These are phyloP conservation scores for Agonopterix alstromeriana DNA, from an alignment of 2,888 invertebrate genomes.

Conservation along the genomic window DNA sequence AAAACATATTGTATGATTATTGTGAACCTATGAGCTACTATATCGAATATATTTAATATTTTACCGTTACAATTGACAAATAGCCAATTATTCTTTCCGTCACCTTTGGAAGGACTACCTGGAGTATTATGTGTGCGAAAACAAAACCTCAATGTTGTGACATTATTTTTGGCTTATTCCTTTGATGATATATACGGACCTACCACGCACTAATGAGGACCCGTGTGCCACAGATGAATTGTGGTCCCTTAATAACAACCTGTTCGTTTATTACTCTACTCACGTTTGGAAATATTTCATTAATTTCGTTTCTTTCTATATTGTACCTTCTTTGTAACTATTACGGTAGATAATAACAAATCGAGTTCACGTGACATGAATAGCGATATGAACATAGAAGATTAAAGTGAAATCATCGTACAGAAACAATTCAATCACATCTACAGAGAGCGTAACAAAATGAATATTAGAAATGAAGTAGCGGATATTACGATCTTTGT, in stretches of 20 bases:
- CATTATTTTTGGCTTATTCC: constrained; percentile 36
- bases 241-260: constrained; percentile 7
- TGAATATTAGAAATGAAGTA: background rate
- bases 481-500: constrained; percentile 13
- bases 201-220: constrained; percentile 11
- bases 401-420: background rate
- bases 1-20: no score
- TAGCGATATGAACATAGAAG: background rate
- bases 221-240: constrained; percentile 8
- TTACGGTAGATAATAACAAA: background rate
- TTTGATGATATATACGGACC: constrained; percentile 13
- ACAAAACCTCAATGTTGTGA: constrained; percentile 26
- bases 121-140: constrained; percentile 41
- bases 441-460: background rate
- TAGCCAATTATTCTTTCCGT: constrained; percentile 9
- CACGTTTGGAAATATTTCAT: constrained; percentile 9
- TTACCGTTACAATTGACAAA: no score
- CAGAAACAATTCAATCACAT: background rate
- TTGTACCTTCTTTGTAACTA: background rate
- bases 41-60: no score
- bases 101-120: constrained; percentile 39
- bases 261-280: constrained; percentile 1
- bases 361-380: background rate
- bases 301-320: constrained; percentile 5
- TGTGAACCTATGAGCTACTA: no score